phyloP scores from a whole-genome alignment of 2,888 invertebrate genomes.

The Rhamphomyia laevipes region DNA sequence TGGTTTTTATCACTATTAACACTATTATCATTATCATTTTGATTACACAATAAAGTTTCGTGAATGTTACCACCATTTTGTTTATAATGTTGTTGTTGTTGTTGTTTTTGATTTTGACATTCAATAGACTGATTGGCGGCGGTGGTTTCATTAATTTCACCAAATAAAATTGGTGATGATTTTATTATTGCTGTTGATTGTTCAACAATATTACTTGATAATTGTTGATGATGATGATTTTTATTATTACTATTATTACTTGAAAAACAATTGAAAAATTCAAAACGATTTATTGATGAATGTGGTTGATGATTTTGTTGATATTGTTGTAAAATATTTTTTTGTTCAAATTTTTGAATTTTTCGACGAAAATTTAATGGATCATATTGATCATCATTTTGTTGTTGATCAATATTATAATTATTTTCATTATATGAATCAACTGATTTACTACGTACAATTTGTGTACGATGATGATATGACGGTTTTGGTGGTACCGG shows the following conservation, averaged over 20 bases:
- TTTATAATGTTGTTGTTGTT: too few species aligned
- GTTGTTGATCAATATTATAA: not conserved
- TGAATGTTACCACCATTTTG: too few species aligned
- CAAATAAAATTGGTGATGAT: slow-evolving; percentile 1
- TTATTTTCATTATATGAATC: not conserved
- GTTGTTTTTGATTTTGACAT: too few species aligned
- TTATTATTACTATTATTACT: slow-evolving; percentile 10
- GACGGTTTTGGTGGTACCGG: slow-evolving; percentile 20
- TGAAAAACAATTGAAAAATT: slow-evolving; percentile 22
- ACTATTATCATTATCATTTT: too few species aligned
- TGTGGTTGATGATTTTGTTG: slow-evolving; percentile 7
- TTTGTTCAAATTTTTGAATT: slow-evolving; percentile 22
- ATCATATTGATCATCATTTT: slow-evolving; percentile 14
- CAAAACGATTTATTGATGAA: slow-evolving; percentile 14
- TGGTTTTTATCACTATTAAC: too few species aligned
- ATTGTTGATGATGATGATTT: too few species aligned
- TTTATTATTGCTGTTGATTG: slow-evolving; percentile 9
- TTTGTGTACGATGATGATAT: slow-evolving; percentile 2
- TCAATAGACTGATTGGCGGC: slow-evolving; percentile 4
- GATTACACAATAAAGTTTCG: too few species aligned
- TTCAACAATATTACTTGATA: too few species aligned
- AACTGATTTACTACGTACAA: not conserved
- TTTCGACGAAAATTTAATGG: slow-evolving; percentile 23
- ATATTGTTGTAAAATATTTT: slow-evolving; percentile 13
- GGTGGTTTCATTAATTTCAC: not conserved